Conservation (phyloP, 1,140 invertebrate species). For the Calycopis cecrops region DNA sequence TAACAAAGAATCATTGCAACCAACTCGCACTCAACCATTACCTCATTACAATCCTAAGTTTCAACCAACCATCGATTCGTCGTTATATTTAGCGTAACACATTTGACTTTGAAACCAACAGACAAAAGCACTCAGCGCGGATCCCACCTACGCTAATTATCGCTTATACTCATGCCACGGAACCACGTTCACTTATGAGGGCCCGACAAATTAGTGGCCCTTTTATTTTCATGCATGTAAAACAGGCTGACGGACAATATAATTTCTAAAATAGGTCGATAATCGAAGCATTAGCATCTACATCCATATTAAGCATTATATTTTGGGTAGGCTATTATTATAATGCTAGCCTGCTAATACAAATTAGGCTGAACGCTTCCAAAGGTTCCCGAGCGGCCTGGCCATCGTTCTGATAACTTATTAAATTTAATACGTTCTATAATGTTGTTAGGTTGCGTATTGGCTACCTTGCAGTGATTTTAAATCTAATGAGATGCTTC, state of each 20-base stretch:
- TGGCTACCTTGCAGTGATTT: neutral
- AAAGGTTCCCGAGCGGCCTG: neutral
- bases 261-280: slow-evolving; percentile 69
- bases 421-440: slow-evolving; percentile 6
- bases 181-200: slow-evolving; percentile 53
- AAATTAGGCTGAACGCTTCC: slow-evolving; percentile 42
- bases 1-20: too few relatives aligned
- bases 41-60: too few relatives aligned
- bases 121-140: too few relatives aligned
- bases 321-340: slow-evolving; percentile 64
- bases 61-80: too few relatives aligned
- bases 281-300: slow-evolving; percentile 71
- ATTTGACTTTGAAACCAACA: too few relatives aligned
- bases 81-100: too few relatives aligned
- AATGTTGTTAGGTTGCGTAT: slow-evolving; percentile 4
- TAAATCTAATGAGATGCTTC: too few relatives aligned
- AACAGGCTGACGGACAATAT: slow-evolving; percentile 71
- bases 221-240: slow-evolving; percentile 70
- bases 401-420: neutral
- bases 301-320: slow-evolving; percentile 73
- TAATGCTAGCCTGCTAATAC: slow-evolving; percentile 63
- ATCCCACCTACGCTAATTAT: slow-evolving; percentile 18
- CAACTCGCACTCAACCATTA: too few relatives aligned
- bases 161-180: slow-evolving; percentile 36
- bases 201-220: slow-evolving; percentile 59